Base-by-base conservation (phyloP, 2,113 vertebrate species). In the Noctilio leporinus region DNA sequence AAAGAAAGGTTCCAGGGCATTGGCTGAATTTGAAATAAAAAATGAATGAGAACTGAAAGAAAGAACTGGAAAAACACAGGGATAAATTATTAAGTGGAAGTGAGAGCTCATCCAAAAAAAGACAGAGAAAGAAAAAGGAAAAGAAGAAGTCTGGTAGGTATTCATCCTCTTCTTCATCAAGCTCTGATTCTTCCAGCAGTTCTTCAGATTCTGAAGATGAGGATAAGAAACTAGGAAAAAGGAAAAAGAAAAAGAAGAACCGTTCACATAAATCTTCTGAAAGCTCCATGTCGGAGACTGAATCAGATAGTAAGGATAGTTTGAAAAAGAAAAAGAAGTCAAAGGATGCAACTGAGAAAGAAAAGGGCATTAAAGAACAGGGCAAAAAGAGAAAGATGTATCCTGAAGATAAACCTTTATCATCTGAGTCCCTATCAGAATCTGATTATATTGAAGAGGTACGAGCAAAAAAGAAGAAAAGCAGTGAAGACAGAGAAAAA, bases 151-250 rank as follows among this genome's bases (percentile, higher is more conserved):
- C 98, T 95, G 99, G 97, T 99, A 99, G 99, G 99, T 99, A 99
- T 99, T 99, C 99, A 99, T 99, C 99, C 98, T 99, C 99, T 98
- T 99, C 99, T 98, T 99, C 99, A 99, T 99, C 99, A 98, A 99
- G 99, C 99, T 99, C 99, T 99, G 99, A 99, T 99, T 99, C 99
- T 98, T 99, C 99, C 98, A 99, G 99, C 99, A 99, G 99, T 97
- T 99, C 99, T 89, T 99, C 99, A 96, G 99, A 99, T 94, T 99
- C 98, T 97, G 99, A 99, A 98, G 98, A 99, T 86, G 99, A 99
- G 99, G 99, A 99, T 96, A 99, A 99, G 98, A 99, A 99, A 98
- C 99, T 99, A 98, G 99, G 98, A 35, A 97, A 99, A 87, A 99
- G 98, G 96, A 99, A 98, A 98, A 99, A 98, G 96, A 99, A 99